These are phyloP conservation scores for Lerista edwardsae DNA, from an alignment of 2,797 vertebrate genomes.

Conservation along the genomic window DNA sequence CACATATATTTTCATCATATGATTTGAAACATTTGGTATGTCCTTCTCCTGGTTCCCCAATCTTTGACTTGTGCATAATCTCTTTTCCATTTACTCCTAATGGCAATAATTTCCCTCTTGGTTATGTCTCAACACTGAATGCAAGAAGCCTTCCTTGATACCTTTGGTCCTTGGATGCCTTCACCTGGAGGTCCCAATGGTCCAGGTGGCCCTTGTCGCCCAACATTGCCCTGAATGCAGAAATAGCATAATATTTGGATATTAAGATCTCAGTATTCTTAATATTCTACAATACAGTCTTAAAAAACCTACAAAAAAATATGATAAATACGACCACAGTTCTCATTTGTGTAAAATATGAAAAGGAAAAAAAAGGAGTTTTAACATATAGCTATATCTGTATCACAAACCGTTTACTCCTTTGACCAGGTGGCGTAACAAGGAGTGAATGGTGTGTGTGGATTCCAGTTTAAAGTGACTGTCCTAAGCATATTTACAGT, in stretches of 20 bases:
- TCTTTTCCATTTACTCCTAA: slow-evolving; percentile 15
- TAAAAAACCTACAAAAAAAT: slow-evolving; percentile 24
- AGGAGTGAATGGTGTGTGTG: too few relatives aligned
- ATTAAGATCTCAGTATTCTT: not conserved
- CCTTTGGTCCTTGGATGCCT: slow-evolving; percentile 91
- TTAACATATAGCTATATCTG: not conserved
- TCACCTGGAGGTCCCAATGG: slow-evolving; percentile 84
- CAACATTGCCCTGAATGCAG: slow-evolving; percentile 81
- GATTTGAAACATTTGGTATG: not conserved
- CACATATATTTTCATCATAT: not conserved
- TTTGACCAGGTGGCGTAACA: too few relatives aligned
- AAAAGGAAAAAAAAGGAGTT: not conserved
- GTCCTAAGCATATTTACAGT: too few relatives aligned
- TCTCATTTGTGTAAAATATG: slow-evolving; percentile 20
- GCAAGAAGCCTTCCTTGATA: slow-evolving; percentile 64
- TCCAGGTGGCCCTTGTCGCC: slow-evolving; percentile 83
- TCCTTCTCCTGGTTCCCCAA: not conserved
- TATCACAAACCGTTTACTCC: too few relatives aligned
- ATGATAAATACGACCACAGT: not conserved
- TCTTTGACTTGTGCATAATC: not conserved
- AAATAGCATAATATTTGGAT: not conserved
- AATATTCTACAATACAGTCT: too few relatives aligned
- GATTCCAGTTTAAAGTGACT: too few relatives aligned
- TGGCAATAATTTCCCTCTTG: not conserved
- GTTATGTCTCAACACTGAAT: slow-evolving; percentile 29